Evolutionary conservation across 1,140 invertebrate species (phyloP).

Genomic region (Amphibalanus amphitrite): DNA sequence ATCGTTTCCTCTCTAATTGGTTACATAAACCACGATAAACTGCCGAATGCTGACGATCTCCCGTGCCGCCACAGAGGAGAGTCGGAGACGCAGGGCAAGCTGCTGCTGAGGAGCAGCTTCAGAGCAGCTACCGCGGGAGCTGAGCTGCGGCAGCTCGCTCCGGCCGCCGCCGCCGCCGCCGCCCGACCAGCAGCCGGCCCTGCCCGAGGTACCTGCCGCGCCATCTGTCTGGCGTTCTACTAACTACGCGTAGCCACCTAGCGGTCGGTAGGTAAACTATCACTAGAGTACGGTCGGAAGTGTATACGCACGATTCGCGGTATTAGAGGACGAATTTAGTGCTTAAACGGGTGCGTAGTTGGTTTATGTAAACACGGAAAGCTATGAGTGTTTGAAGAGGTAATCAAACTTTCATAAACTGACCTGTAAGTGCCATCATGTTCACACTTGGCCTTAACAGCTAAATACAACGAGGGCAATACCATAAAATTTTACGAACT

Average conservation of each 20-base stretch:
- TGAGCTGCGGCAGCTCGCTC: neutral
- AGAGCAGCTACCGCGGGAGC: neutral
- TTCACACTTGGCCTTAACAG: neutral
- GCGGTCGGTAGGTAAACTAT: neutral
- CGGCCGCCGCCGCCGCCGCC: too few species aligned
- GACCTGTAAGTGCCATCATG: neutral
- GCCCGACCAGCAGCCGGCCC: too few species aligned
- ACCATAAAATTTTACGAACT: constrained; percentile 2
- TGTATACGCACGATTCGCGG: neutral
- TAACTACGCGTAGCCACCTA: neutral
- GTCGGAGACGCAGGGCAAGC: neutral
- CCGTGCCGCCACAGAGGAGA: too few species aligned
- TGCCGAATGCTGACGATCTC: neutral
- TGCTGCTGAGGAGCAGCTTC: too few species aligned
- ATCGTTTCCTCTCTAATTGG: constrained; percentile 1
- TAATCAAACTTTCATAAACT: constrained; percentile 2
- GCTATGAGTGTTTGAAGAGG: neutral
- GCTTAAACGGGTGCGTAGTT: neutral
- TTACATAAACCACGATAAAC: constrained; percentile 1
- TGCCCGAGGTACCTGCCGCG: neutral
- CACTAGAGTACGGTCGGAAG: neutral
- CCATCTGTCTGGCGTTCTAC: neutral
- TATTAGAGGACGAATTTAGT: neutral
- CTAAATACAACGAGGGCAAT: constrained; percentile 1
- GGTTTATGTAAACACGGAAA: neutral